Evolutionary conservation across 92 coral and sea anemone species (phyloP), one percentile per base, ranked within the genome.

Genomic region (Actinostola sp.): DNA sequence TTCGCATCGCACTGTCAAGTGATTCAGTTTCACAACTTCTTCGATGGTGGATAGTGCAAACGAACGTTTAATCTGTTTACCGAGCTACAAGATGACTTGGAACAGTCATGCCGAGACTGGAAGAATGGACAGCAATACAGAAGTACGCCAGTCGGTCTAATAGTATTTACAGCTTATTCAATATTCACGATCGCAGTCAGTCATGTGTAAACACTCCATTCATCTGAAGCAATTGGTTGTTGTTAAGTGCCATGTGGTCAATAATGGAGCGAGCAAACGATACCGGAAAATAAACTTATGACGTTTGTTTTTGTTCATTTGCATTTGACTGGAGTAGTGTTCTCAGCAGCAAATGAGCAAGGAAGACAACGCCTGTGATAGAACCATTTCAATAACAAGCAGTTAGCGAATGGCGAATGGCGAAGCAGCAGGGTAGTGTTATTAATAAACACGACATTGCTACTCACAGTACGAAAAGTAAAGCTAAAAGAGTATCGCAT

Each of bases 121-220:
- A 68, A 68, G 74, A 68, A 68, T 50, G 27, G 63, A 42, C 74
- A 49, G 28, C 46, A 34, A 62, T 49, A 41, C 14, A 27, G 74
- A 68, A 68, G 74, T 68, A 68, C 62, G 62, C 62, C 74, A 49
- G 57, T 33, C 31, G 33, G 17, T n/a, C n/a, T n/a, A 68, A 52
- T 68, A 38, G 74, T 68, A 68, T 68, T 68, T 68, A 51, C 74
- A 35, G 46, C 30, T 52, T 64, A 75, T 63, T 63, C 50, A 49
- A 63, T 53, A 10, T 60, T 50, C 53, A 44, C 32, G 52, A 70
- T 70, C 59, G 75, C 75, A 52, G 63, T 25, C 48, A 75, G 54
- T 52, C 49, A 64, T 25, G 81, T 75, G 81, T 75, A 66, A 75
- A 75, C 43, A 71, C 11, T 57, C 30, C 14, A 21, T 71, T 56